phyloP scores from a whole-genome alignment of 2,797 vertebrate genomes.

The Acrossocheilus fasciatus region DNA sequence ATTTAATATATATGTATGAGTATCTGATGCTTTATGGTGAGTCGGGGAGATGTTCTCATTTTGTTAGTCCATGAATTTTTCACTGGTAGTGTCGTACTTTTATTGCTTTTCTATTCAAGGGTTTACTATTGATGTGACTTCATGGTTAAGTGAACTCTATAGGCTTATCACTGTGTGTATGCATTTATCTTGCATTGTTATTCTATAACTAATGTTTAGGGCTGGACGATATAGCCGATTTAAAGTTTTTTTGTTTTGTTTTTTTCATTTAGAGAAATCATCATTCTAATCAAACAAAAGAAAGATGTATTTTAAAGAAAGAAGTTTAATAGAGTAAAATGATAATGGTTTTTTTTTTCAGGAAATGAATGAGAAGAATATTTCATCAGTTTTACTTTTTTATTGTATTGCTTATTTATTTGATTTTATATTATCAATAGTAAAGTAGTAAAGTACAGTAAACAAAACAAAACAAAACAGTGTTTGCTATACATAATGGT shows the following conservation, averaged over 20 bases:
- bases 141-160: neutral
- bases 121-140: slow-evolving; percentile 3
- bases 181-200: neutral
- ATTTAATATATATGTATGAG: slow-evolving; percentile 65
- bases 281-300: neutral
- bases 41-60: slow-evolving; percentile 12
- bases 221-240: neutral
- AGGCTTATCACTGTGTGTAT: neutral
- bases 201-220: neutral
- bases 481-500: neutral
- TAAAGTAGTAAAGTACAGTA: neutral
- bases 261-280: neutral
- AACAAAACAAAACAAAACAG: neutral
- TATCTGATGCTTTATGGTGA: slow-evolving; percentile 44
- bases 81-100: neutral
- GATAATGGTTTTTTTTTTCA: neutral
- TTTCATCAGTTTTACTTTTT: neutral
- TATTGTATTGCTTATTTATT: no score
- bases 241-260: no score
- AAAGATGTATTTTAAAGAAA: neutral
- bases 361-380: neutral
- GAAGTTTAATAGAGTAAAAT: no score
- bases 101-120: slow-evolving; percentile 49
- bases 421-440: neutral
- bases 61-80: slow-evolving; percentile 32